A percentile compares a stretch with the other conserved stretches of the same genome.
phyloP scores from a whole-genome alignment of 64 coral and sea anemone genomes.

The Stichodactyla mertensii region DNA sequence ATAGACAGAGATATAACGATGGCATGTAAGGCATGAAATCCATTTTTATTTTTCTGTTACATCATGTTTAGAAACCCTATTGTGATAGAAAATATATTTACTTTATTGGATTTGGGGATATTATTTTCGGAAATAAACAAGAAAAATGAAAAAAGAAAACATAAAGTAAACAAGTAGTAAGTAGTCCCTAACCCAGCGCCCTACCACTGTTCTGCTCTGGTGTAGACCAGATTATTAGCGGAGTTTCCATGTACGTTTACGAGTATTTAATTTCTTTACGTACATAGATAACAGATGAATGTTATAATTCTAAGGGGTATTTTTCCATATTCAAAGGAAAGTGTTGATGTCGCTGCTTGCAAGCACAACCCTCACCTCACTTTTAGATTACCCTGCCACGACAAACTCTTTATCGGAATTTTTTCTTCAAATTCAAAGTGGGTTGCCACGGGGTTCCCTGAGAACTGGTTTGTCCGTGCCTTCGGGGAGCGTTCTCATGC shows the following conservation, averaged over 20 bases:
- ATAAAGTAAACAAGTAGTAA: too few relatives aligned
- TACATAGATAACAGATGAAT: neutral
- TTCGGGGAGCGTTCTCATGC: neutral
- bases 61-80: too few relatives aligned
- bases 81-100: too few relatives aligned
- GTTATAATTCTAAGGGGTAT: too few relatives aligned
- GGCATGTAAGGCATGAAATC: too few relatives aligned
- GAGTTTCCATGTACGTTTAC: conserved; percentile 10
- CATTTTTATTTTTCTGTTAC: too few relatives aligned
- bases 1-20: too few relatives aligned
- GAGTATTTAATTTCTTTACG: neutral
- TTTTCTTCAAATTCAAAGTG: conserved; percentile 23
- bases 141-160: too few relatives aligned
- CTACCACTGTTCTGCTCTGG: conserved; percentile 16
- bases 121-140: too few relatives aligned
- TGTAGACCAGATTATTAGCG: conserved; percentile 20
- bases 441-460: neutral
- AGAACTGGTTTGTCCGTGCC: neutral
- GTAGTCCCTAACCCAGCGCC: neutral
- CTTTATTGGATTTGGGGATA: too few relatives aligned
- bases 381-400: conserved; percentile 10
- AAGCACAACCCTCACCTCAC: neutral
- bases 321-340: conserved; percentile 4
- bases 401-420: neutral
- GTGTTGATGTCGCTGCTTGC: neutral